These are phyloP conservation scores for Jordanella pulchra DNA, from an alignment of 2,797 vertebrate species.

Conservation along the genomic window DNA sequence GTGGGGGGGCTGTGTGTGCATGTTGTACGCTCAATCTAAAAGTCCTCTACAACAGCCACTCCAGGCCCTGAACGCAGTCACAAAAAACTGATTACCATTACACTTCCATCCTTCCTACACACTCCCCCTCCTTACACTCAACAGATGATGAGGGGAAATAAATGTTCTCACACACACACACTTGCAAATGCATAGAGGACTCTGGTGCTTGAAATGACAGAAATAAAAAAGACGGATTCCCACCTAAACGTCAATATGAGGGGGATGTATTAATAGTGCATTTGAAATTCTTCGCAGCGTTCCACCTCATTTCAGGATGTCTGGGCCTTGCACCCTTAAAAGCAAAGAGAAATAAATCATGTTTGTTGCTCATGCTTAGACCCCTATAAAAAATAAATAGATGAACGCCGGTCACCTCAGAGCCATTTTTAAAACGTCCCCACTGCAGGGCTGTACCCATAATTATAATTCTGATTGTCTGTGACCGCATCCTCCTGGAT, in stretches of 20 bases:
- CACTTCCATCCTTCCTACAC: slow-evolving; percentile 64
- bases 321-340: slow-evolving; percentile 83
- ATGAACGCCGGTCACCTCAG: slow-evolving; percentile 79
- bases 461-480: slow-evolving; percentile 81
- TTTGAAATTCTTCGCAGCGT: slow-evolving; percentile 85
- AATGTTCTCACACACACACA: slow-evolving; percentile 59
- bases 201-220: slow-evolving; percentile 74
- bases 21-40: slow-evolving; percentile 79
- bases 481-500: slow-evolving; percentile 72
- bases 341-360: slow-evolving; percentile 82
- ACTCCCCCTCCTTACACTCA: slow-evolving; percentile 66
- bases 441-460: slow-evolving; percentile 68
- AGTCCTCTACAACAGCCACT: slow-evolving; percentile 77
- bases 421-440: slow-evolving; percentile 75
- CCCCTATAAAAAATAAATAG: slow-evolving; percentile 82
- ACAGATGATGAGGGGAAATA: slow-evolving; percentile 78
- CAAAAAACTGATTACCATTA: slow-evolving; percentile 81
- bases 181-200: slow-evolving; percentile 56
- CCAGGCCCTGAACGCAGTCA: slow-evolving; percentile 78
- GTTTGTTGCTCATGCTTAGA: slow-evolving; percentile 73
- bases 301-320: slow-evolving; percentile 80
- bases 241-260: slow-evolving; percentile 84
- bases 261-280: slow-evolving; percentile 83
- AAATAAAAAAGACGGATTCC: slow-evolving; percentile 84
- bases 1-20: slow-evolving; percentile 3